These are phyloP conservation scores for Ichneumon xanthorius DNA, from an alignment of 2,888 invertebrate species.

Conservation along the genomic window DNA sequence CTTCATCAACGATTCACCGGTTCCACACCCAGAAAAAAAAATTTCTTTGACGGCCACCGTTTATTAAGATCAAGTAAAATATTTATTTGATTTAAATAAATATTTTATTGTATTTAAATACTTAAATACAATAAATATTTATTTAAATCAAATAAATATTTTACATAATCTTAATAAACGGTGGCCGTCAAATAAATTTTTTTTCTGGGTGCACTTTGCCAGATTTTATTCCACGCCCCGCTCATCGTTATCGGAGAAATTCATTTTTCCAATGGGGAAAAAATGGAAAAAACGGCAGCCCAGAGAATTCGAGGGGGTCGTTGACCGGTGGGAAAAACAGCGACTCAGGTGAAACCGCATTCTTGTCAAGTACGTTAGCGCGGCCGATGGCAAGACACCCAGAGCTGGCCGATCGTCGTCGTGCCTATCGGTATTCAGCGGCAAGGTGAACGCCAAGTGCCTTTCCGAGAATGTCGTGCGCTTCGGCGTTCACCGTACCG, in stretches of 20 bases:
- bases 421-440: conserved; percentile 61
- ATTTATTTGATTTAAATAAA: neutral
- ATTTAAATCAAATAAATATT: too few relatives aligned
- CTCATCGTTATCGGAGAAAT: neutral
- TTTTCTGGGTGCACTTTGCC: neutral
- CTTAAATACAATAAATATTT: too few relatives aligned
- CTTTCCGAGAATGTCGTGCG: conserved; percentile 65
- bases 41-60: too few relatives aligned
- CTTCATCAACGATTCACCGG: too few relatives aligned
- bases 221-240: neutral
- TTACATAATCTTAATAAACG: too few relatives aligned
- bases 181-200: too few relatives aligned
- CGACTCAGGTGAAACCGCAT: conserved; percentile 79
- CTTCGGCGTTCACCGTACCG: conserved; percentile 25
- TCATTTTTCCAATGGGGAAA: conserved; percentile 12
- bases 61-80: too few relatives aligned
- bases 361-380: conserved; percentile 81
- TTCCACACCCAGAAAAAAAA: too few relatives aligned
- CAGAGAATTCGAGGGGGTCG: conserved; percentile 72
- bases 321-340: conserved; percentile 75
- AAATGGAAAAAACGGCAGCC: neutral
- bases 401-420: conserved; percentile 46
- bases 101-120: too few relatives aligned
- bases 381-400: conserved; percentile 56
- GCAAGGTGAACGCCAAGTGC: conserved; percentile 65